Percentiles rank a stretch among this genome's conserved stretches.
These are phyloP conservation scores for Campylorhamphus procurvoides DNA, from an alignment of 2,113 vertebrate species.

Conservation along the genomic window DNA sequence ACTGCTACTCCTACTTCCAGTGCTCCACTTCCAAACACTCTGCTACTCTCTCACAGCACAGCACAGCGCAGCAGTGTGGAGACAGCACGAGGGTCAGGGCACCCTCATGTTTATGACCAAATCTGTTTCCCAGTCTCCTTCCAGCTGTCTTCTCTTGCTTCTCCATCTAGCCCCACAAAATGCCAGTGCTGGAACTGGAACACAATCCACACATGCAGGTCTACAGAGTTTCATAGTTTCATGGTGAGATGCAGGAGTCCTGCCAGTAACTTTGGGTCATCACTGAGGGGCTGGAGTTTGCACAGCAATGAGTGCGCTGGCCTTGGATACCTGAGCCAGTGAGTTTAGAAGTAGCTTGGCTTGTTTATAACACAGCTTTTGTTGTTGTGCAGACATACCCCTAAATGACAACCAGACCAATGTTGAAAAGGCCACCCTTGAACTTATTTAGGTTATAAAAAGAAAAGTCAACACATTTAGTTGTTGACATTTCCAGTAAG, in stretches of 20 bases:
- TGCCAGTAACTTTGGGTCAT: neutral
- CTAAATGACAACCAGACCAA: neutral
- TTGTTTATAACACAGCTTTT: neutral
- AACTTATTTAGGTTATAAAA: neutral
- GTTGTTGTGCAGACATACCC: neutral
- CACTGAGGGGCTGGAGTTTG: neutral
- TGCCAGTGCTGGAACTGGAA: neutral
- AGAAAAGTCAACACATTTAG: neutral
- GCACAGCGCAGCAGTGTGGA: neutral
- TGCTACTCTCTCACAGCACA: neutral
- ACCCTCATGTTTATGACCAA: neutral
- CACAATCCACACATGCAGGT: neutral
- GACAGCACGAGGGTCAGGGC: neutral
- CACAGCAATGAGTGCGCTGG: neutral
- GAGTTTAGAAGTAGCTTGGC: neutral
- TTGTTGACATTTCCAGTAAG: neutral
- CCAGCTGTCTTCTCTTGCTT: neutral
- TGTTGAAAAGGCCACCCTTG: neutral
- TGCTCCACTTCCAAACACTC: neutral
- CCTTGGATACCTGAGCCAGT: neutral
- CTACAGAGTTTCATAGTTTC: neutral
- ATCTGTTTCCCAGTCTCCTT: neutral
- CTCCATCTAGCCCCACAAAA: neutral
- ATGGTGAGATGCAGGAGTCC: neutral
- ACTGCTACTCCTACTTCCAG: neutral